Evolutionary conservation across 1,140 invertebrate genomes (phyloP).

Genomic region (Brachionus rubens): DNA sequence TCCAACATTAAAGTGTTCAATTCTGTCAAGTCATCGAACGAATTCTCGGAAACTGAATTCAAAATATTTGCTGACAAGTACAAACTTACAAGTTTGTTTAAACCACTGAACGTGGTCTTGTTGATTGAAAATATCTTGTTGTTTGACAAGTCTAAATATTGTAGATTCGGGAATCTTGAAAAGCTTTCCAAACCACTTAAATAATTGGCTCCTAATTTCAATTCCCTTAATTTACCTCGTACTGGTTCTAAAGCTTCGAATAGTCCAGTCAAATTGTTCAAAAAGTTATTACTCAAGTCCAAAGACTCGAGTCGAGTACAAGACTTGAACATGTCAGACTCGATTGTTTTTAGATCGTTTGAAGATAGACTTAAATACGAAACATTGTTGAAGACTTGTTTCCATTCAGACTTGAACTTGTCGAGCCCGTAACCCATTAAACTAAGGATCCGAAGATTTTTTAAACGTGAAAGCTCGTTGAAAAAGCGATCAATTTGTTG

Average conservation of each 20-base stretch:
- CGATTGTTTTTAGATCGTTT: background rate
- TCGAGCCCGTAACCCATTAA: background rate
- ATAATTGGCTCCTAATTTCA: background rate
- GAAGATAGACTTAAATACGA: background rate
- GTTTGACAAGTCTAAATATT: background rate
- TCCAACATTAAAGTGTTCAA: background rate
- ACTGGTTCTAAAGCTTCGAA: conserved; percentile 16
- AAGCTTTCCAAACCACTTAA: background rate
- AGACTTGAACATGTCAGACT: background rate
- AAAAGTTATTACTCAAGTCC: conserved; percentile 19
- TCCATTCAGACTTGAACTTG: conserved; percentile 22
- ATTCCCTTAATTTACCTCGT: background rate
- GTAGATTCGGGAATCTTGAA: background rate
- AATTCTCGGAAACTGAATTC: background rate
- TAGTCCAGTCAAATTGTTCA: background rate
- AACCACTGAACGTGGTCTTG: background rate
- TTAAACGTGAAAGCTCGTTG: background rate
- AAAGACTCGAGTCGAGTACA: background rate
- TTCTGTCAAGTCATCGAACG: background rate
- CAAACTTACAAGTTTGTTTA: background rate
- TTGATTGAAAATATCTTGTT: background rate
- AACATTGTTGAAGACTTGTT: background rate
- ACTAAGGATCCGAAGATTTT: conserved; percentile 1
- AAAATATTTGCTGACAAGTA: conserved; percentile 13
- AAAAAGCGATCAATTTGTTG: background rate